A percentile compares a stretch with the other conserved stretches of the same genome.
Evolutionary conservation across 2,888 invertebrate genomes (phyloP).

Genomic region (Baccha elongata): DNA sequence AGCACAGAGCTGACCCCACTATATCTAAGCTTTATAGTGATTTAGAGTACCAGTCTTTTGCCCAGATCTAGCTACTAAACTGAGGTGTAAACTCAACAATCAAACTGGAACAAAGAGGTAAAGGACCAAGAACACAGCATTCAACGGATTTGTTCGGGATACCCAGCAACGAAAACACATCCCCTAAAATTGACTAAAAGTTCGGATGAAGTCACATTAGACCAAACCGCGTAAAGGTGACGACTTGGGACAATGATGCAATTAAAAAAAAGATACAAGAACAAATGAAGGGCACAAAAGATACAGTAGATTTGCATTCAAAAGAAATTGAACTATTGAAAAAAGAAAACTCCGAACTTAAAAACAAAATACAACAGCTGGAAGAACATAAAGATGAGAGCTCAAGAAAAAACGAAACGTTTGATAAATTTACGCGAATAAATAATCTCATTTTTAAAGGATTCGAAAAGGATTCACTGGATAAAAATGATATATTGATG

Average conservation of each 20-base stretch:
- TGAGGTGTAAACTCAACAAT: neutral
- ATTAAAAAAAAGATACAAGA: neutral
- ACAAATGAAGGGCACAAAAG: slow-evolving; percentile 1
- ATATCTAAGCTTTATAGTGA: no score
- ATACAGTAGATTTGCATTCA: neutral
- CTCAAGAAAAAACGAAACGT: neutral
- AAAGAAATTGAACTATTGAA: neutral
- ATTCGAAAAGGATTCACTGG: no score
- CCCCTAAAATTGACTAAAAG: no score
- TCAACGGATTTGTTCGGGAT: neutral
- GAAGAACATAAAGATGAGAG: no score
- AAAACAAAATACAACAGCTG: neutral
- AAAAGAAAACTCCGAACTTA: neutral
- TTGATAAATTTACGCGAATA: neutral
- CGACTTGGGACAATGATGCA: neutral
- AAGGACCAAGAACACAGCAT: neutral
- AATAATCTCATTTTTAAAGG: slow-evolving; percentile 3
- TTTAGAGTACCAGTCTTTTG: no score
- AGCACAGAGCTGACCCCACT: no score
- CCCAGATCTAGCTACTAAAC: neutral
- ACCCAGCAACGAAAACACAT: no score
- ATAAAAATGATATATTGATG: no score
- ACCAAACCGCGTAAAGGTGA: neutral
- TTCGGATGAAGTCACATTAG: neutral
- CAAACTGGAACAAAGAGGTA: neutral